Percentiles rank a stretch among this genome's conserved stretches.
phyloP scores from a whole-genome alignment of 2,113 vertebrate genomes.

The Rhinolophus sinicus region DNA sequence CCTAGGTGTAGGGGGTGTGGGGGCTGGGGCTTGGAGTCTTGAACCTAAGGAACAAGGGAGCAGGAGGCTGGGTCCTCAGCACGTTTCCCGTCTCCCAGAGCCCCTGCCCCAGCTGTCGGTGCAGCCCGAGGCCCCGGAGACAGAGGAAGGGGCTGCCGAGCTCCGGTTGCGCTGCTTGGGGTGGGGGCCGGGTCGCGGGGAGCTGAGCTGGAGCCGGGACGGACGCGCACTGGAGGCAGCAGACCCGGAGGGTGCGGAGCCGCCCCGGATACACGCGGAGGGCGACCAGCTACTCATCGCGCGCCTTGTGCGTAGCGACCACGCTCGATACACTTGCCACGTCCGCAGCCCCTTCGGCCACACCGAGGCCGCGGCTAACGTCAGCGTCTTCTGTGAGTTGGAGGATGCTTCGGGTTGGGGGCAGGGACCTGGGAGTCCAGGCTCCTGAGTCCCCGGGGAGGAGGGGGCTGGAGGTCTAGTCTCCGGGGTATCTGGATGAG shows the following conservation, averaged over 20 bases:
- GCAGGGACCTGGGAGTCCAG: background rate
- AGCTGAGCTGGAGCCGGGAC: conserved; percentile 76
- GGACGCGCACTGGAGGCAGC: conserved; percentile 40
- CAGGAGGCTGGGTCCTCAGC: background rate
- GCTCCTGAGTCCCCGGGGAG: background rate
- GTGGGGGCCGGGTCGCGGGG: conserved; percentile 37
- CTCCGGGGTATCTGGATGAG: background rate
- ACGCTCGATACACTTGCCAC: conserved; percentile 72
- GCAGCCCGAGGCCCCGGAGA: conserved; percentile 45
- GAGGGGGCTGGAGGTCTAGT: background rate
- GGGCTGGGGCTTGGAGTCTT: background rate
- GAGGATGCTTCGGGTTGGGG: background rate
- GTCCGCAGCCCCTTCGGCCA: conserved; percentile 80
- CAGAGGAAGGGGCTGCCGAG: conserved; percentile 62
- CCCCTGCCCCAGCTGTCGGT: conserved; percentile 66
- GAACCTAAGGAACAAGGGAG: background rate
- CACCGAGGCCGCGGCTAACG: conserved; percentile 2
- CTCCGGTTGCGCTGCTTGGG: conserved; percentile 58
- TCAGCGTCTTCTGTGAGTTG: conserved; percentile 80
- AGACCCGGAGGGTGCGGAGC: background rate
- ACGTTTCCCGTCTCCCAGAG: conserved; percentile 54
- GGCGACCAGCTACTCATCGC: conserved; percentile 70
- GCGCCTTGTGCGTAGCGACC: conserved; percentile 48
- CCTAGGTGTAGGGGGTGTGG: background rate
- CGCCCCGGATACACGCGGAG: background rate